phyloP scores from a whole-genome alignment of 2,113 vertebrate species.

The Hippocampus abdominalis region DNA sequence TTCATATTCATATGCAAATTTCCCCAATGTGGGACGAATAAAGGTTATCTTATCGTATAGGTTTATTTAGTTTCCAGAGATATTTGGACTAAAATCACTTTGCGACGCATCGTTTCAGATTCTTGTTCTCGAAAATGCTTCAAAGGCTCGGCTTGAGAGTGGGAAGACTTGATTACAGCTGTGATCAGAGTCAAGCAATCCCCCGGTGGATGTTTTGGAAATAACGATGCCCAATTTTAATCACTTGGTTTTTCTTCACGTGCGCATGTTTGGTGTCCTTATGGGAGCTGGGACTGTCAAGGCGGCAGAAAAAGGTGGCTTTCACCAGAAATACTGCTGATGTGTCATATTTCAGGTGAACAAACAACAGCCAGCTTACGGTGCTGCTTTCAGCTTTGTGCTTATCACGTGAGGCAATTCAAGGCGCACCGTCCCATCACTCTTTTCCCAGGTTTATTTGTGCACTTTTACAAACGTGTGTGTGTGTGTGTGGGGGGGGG shows the following conservation, averaged over 20 bases:
- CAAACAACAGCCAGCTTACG: slow-evolving; percentile 44
- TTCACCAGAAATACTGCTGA: slow-evolving; percentile 58
- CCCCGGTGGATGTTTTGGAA: slow-evolving; percentile 11
- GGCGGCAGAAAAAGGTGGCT: slow-evolving; percentile 39
- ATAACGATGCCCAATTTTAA: slow-evolving; percentile 36
- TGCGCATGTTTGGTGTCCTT: slow-evolving; percentile 31
- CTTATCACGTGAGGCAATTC: slow-evolving; percentile 56
- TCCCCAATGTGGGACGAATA: too few species aligned
- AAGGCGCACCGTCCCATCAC: slow-evolving; percentile 42
- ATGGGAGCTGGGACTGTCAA: slow-evolving; percentile 49
- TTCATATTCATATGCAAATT: too few species aligned
- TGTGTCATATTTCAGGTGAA: slow-evolving; percentile 57
- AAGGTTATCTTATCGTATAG: too few species aligned
- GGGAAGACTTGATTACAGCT: slow-evolving; percentile 24
- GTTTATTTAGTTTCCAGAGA: neutral
- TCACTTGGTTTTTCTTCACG: slow-evolving; percentile 31
- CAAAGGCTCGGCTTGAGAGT: neutral
- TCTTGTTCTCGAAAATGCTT: neutral
- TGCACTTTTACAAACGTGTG: neutral
- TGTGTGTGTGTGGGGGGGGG: neutral
- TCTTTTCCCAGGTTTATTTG: slow-evolving; percentile 38
- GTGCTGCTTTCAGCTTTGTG: slow-evolving; percentile 25
- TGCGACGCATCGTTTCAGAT: neutral
- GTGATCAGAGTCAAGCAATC: slow-evolving; percentile 36
- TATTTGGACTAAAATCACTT: neutral